These are phyloP conservation scores for Volucella zonaria DNA, from an alignment of 2,888 invertebrate genomes.

Conservation along the genomic window DNA sequence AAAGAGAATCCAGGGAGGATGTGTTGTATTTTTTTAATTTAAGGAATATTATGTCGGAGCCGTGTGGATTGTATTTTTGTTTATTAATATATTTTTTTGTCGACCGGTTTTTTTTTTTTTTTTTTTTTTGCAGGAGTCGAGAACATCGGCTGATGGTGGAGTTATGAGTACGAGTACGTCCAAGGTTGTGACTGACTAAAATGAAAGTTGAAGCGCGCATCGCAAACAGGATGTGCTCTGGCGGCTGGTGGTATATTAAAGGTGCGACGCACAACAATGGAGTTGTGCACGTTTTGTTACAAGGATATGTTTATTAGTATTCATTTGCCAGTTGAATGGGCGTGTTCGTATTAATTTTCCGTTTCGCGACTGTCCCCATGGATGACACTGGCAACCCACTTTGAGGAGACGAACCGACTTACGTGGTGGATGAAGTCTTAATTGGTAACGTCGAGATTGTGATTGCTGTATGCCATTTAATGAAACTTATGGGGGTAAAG, in stretches of 20 bases:
- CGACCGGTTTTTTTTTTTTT: conserved; percentile 11
- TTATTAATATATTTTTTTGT: conserved; percentile 29
- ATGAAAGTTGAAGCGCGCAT: conserved; percentile 62
- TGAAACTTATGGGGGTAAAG: no score
- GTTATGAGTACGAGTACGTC: conserved; percentile 42
- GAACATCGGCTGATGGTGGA: conserved; percentile 38
- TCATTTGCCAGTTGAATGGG: conserved; percentile 70
- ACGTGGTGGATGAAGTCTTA: no score
- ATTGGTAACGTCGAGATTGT: no score
- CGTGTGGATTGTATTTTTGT: conserved; percentile 36
- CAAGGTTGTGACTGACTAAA: conserved; percentile 71
- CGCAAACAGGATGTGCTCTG: conserved; percentile 60
- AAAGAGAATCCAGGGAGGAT: conserved; percentile 30
- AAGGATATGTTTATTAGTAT: conserved; percentile 73
- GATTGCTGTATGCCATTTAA: no score
- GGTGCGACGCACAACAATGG: conserved; percentile 65
- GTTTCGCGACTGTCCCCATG: conserved; percentile 44
- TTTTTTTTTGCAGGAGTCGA: conserved; percentile 33
- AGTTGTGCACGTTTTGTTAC: conserved; percentile 63
- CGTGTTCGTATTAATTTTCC: conserved; percentile 72
- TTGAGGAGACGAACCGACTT: conserved; percentile 1
- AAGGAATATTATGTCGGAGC: conserved; percentile 65
- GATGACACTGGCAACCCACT: conserved; percentile 47
- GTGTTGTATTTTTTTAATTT: conserved; percentile 68
- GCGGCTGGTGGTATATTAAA: conserved; percentile 52